Evolutionary conservation across 2,797 vertebrate species (phyloP).

Genomic region (Thalassophryne amazonica): DNA sequence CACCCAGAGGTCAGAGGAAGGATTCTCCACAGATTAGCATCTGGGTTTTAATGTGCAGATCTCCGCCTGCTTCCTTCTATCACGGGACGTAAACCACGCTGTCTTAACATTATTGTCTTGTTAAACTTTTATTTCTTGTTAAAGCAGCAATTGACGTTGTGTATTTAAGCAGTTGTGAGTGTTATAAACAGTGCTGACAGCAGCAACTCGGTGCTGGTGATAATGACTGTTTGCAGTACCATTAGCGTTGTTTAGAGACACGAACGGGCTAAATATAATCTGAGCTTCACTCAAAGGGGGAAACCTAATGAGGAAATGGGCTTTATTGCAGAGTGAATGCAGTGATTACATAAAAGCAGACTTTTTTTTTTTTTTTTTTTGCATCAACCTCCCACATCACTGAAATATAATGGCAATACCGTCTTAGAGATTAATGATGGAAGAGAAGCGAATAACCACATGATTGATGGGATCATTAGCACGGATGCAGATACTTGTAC

Average conservation of each 20-base stretch:
- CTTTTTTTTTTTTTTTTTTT: conserved; percentile 53
- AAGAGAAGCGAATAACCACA: conserved; percentile 25
- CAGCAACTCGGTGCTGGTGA: conserved; percentile 14
- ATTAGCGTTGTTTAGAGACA: conserved; percentile 49
- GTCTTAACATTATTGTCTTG: background rate
- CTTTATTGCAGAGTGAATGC: conserved; percentile 37
- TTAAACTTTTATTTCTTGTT: background rate
- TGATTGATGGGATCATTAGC: conserved; percentile 60
- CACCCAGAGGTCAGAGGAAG: conserved; percentile 46
- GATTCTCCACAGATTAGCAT: conserved; percentile 51
- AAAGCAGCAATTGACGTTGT: conserved; percentile 1
- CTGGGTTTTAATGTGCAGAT: conserved; percentile 44
- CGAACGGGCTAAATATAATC: conserved; percentile 33
- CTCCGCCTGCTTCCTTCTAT: background rate
- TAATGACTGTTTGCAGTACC: conserved; percentile 45
- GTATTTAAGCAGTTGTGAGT: conserved; percentile 32
- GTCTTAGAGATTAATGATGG: conserved; percentile 44
- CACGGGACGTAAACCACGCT: too few species aligned
- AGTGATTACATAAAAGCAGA: conserved; percentile 63
- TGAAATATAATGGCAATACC: conserved; percentile 29
- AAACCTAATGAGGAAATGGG: conserved; percentile 51
- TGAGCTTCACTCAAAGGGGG: conserved; percentile 45
- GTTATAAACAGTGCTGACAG: conserved; percentile 17
- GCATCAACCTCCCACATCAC: conserved; percentile 30
- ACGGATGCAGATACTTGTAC: conserved; percentile 17